A percentile compares a stretch with the other conserved stretches of the same genome.
Evolutionary conservation across 2,113 vertebrate species (phyloP).

Genomic region (Pipra filicauda): DNA sequence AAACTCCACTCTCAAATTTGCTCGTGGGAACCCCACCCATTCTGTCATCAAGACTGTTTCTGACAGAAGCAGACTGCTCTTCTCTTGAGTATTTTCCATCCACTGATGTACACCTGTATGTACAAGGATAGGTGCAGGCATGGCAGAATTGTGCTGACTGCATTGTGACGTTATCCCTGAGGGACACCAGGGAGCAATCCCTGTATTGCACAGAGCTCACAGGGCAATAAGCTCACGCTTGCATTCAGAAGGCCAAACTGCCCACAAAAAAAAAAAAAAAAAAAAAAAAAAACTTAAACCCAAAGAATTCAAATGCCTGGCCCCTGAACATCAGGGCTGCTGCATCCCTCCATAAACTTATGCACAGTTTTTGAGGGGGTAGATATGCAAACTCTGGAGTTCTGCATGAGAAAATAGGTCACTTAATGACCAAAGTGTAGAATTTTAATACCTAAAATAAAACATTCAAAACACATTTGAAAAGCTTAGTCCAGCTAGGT

Average conservation of each 20-base stretch:
- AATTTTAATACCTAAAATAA: background rate
- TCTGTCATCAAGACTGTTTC: background rate
- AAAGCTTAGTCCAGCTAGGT: background rate
- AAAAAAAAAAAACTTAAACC: background rate
- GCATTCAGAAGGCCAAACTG: background rate
- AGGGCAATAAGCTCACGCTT: background rate
- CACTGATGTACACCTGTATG: background rate
- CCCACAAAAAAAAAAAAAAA: background rate
- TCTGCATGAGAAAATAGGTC: background rate
- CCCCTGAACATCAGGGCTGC: background rate
- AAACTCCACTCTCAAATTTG: background rate
- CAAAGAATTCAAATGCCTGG: too few species aligned
- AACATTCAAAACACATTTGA: background rate
- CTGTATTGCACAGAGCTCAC: background rate
- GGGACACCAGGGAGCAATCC: background rate
- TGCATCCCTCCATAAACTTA: background rate
- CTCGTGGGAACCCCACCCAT: background rate
- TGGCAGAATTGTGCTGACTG: background rate
- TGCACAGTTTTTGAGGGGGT: background rate
- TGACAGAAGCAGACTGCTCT: background rate
- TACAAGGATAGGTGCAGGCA: background rate
- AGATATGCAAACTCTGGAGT: background rate
- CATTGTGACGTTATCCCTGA: background rate
- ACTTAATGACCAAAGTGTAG: background rate
- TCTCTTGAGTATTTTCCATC: background rate